Evolutionary conservation across 2,888 invertebrate genomes (phyloP).

Genomic region (Megaustenia siamemsis): DNA sequence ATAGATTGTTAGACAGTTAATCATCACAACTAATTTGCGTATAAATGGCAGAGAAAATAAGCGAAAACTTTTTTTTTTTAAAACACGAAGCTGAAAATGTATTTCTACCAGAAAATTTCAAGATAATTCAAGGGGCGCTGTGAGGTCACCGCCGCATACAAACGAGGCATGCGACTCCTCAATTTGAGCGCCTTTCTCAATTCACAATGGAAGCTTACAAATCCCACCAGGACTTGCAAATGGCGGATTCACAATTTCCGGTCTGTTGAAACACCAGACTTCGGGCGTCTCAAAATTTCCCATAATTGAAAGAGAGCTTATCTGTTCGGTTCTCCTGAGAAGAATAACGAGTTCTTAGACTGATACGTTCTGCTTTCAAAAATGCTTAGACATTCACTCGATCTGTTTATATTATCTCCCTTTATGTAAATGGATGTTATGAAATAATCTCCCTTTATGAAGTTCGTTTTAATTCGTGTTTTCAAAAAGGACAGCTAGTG

Average conservation of each 20-base stretch:
- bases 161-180: not conserved
- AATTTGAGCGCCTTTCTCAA: not conserved
- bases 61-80: no score
- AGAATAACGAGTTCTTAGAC: not conserved
- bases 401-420: not conserved
- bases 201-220: slow-evolving; percentile 37
- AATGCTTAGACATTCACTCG: slow-evolving; percentile 22
- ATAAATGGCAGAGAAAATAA: no score
- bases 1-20: no score
- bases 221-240: slow-evolving; percentile 48
- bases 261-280: slow-evolving; percentile 17
- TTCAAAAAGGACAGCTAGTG: not conserved
- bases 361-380: not conserved
- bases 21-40: no score
- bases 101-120: not conserved
- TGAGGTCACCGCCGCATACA: slow-evolving; percentile 6
- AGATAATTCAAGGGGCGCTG: not conserved
- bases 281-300: slow-evolving; percentile 35
- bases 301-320: slow-evolving; percentile 45
- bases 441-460: not conserved
- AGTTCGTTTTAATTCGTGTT: not conserved
- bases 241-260: slow-evolving; percentile 48
- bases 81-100: no score
- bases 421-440: not conserved
- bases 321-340: not conserved